Conservation (phyloP, 2,113 vertebrate genomes). For the Natator depressus region DNA sequence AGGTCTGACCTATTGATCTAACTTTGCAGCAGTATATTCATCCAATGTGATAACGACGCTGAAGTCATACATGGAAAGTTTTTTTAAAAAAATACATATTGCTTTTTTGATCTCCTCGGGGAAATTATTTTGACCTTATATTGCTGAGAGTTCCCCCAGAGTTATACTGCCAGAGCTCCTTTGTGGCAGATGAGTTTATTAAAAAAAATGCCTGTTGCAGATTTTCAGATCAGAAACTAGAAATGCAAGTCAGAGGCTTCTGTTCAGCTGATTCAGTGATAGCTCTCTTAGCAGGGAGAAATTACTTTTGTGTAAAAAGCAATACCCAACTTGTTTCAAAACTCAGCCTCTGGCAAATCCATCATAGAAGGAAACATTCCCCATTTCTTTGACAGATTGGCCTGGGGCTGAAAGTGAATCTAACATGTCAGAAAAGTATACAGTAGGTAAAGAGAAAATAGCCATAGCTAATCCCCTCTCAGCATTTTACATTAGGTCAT, state of each 20-base stretch:
- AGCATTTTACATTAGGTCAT: constrained; percentile 52
- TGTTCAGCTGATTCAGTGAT: constrained; percentile 75
- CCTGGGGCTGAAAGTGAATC: constrained; percentile 82
- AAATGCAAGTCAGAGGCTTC: constrained; percentile 71
- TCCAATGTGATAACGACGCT: constrained; percentile 38
- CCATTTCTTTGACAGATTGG: constrained; percentile 84
- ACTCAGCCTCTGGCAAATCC: constrained; percentile 82
- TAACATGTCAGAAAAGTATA: constrained; percentile 79
- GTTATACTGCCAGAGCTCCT: constrained; percentile 62
- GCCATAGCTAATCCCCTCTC: constrained; percentile 39
- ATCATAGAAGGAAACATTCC: constrained; percentile 81
- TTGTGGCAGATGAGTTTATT: constrained; percentile 72
- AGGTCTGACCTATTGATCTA: constrained; percentile 20
- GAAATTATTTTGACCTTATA: constrained; percentile 75
- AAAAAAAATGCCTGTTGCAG: constrained; percentile 62
- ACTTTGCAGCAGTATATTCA: constrained; percentile 45
- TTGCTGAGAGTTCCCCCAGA: constrained; percentile 57
- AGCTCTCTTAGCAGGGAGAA: constrained; percentile 74
- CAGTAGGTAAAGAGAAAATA: constrained; percentile 61
- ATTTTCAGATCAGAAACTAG: constrained; percentile 71
- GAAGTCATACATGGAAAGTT: constrained; percentile 44
- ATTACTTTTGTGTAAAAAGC: constrained; percentile 80
- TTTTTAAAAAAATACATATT: constrained; percentile 23
- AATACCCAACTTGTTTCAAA: constrained; percentile 81
- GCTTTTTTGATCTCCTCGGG: constrained; percentile 63